phyloP scores from a whole-genome alignment of 37 sponge, comb jelly and placozoan species.

The Aphrocallistes beatrix region DNA sequence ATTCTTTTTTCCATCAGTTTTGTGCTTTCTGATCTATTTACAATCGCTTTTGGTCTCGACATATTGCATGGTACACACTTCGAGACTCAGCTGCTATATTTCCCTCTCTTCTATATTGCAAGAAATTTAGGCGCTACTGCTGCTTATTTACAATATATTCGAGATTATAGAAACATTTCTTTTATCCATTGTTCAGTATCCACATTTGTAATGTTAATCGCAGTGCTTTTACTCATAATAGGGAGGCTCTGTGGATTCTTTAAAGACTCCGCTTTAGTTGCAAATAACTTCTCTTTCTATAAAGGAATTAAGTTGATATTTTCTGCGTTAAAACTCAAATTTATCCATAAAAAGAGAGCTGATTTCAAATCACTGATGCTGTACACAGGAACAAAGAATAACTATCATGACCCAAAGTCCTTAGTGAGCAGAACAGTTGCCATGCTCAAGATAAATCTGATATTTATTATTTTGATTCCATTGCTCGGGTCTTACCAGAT shows the following conservation, averaged over 20 bases:
- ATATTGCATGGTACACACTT: neutral
- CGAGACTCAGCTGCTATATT: neutral
- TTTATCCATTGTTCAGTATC: neutral
- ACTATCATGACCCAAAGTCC: neutral
- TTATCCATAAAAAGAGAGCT: neutral
- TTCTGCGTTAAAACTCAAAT: neutral
- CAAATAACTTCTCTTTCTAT: neutral
- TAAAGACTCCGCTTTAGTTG: conserved; percentile 3
- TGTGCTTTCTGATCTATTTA: neutral
- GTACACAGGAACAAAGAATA: neutral
- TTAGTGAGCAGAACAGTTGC: neutral
- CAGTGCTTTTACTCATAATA: neutral
- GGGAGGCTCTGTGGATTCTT: neutral
- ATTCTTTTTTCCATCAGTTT: neutral
- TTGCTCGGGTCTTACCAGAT: neutral
- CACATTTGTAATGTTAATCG: neutral
- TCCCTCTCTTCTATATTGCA: neutral
- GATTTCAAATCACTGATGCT: neutral
- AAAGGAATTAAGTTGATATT: neutral
- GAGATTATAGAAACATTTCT: neutral
- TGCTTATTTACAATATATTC: neutral
- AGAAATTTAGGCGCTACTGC: neutral
- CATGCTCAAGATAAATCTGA: neutral
- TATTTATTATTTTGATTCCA: neutral
- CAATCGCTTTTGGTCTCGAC: neutral